phyloP scores from a whole-genome alignment of 2,888 invertebrate genomes.

The Pachycephus smyrnensis region DNA sequence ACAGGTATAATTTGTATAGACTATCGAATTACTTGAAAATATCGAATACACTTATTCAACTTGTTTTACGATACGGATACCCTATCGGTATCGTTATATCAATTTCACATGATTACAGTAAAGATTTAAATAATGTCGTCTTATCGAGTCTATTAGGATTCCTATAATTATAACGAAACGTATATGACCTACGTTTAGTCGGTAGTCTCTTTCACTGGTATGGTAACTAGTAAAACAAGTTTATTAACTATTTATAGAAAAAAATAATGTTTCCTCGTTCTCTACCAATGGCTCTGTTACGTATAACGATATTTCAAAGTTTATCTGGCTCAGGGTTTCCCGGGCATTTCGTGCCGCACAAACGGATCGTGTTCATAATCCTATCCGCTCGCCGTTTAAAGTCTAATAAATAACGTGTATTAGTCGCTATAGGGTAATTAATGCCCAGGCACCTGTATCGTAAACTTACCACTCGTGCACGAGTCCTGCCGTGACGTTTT shows the following conservation, averaged over 20 bases:
- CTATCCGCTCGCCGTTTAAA: background rate
- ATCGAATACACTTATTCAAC: background rate
- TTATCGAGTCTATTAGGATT: background rate
- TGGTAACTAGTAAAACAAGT: background rate
- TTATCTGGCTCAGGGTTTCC: background rate
- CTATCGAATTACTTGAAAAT: background rate
- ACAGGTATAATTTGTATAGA: background rate
- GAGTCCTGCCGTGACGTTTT: background rate
- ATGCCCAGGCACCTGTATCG: background rate
- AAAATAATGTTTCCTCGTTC: background rate
- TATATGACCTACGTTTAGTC: background rate
- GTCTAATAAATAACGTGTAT: slow-evolving; percentile 1
- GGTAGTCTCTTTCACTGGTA: background rate
- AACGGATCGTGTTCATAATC: background rate
- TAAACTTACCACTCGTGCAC: background rate
- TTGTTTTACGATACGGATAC: background rate
- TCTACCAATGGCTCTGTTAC: too few relatives aligned
- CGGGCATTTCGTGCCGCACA: background rate
- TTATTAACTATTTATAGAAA: background rate
- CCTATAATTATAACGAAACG: background rate
- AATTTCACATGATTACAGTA: background rate
- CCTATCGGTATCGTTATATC: background rate
- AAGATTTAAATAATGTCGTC: background rate
- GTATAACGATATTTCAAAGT: background rate
- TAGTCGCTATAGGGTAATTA: background rate